Evolutionary conservation across 2,113 vertebrate species (phyloP), one percentile per base, ranked within the genome.

Genomic region (Pelusios castaneus): DNA sequence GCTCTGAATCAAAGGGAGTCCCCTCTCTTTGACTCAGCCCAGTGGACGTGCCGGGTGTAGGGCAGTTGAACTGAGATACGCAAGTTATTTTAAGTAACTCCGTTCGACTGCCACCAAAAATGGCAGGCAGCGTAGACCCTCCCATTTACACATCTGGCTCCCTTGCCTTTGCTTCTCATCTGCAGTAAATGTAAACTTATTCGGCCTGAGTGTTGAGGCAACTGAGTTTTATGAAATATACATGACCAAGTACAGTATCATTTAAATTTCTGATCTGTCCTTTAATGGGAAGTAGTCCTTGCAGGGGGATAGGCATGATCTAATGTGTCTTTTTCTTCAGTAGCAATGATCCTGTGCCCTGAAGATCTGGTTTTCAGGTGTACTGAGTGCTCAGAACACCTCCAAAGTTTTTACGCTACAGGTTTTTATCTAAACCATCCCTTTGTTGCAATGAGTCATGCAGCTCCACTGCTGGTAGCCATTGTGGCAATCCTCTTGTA

Each of bases 121-220:
- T 10, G 10, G 47, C 47, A 47, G 47, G 10, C 47, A 47, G 47
- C 10, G 47, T 47, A 47, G 47, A 47, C 47, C 47, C 10, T 6
- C 47, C 10, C 84, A 8, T 63, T 83, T 31, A 31, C 75, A 21
- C 55, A 29, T 3, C 31, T 34, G 34, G 5, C 25, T 29, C 27
- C 5, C 16, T 82, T 85, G 31, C 52, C 82, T 84, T 24, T 16
- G 3, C 73, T 86, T 86, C 81, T 12, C 2, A 88, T 75, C 41
- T 43, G 38, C 73, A 24, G 11, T 67, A 9, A 67, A 24, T 24
- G 21, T 52, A 85, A 85, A 89, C 2, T 55, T 70, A 19, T 41
- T 21, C 19, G 24, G 87, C 10, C 45, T 63, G 49, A 77, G 24
- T 16, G 54, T 31, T 0, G 1, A 94, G 19, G 17, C 0, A 22